phyloP scores from a whole-genome alignment of 2,888 invertebrate species.

The Plagiodera versicolora region DNA sequence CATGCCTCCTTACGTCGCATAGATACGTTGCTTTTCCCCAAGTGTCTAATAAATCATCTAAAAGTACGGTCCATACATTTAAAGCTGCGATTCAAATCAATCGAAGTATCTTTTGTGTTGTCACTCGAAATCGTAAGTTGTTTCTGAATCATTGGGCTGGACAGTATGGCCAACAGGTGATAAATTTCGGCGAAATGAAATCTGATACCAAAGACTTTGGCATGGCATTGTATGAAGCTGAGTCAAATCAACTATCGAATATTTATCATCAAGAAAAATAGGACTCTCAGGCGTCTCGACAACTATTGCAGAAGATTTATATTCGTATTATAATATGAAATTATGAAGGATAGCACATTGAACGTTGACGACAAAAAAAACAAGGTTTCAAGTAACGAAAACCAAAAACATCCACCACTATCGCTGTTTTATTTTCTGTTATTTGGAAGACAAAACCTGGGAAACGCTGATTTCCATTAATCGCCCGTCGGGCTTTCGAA shows the following conservation, averaged over 20 bases:
- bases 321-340: too few species aligned
- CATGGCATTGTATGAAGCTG: background rate
- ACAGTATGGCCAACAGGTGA: background rate
- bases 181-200: background rate
- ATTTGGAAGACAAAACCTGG: background rate
- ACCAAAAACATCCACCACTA: too few species aligned
- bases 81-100: slow-evolving; percentile 8
- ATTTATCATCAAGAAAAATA: too few species aligned
- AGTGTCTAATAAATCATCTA: too few species aligned
- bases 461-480: background rate
- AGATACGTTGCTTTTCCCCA: too few species aligned
- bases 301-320: too few species aligned
- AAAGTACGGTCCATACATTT: too few species aligned
- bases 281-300: too few species aligned
- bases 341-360: too few species aligned
- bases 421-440: background rate
- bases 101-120: slow-evolving; percentile 17
- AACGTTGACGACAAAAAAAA: too few species aligned
- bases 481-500: slow-evolving; percentile 9
- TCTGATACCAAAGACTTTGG: slow-evolving; percentile 1
- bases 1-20: too few species aligned
- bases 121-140: slow-evolving; percentile 12
- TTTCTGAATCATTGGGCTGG: slow-evolving; percentile 17
- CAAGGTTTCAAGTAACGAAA: too few species aligned
- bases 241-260: background rate